phyloP scores from a whole-genome alignment of 2,113 vertebrate species.

The Carollia perspicillata region DNA sequence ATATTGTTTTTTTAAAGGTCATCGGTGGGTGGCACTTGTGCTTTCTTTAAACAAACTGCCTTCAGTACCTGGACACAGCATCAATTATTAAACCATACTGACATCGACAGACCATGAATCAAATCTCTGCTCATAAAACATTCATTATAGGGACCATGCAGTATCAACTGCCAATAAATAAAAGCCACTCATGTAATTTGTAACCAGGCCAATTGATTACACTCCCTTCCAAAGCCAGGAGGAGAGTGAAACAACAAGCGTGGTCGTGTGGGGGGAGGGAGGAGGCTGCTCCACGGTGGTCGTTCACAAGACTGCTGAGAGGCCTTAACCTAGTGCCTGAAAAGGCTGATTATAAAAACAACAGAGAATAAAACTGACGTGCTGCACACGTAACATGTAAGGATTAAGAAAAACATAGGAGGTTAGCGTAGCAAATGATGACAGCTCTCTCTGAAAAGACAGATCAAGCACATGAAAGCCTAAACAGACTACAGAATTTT shows the following conservation, averaged over 20 bases:
- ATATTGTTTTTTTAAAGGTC: constrained; percentile 48
- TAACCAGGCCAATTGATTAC: constrained; percentile 60
- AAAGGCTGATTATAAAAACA: constrained; percentile 68
- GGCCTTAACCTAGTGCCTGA: constrained; percentile 58
- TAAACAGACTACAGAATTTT: not conserved
- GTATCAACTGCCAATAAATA: constrained; percentile 53
- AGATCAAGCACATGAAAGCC: not conserved
- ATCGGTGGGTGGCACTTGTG: constrained; percentile 36
- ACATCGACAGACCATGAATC: constrained; percentile 71
- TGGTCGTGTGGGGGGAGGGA: constrained; percentile 1
- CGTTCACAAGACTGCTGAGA: constrained; percentile 70
- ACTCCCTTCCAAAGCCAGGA: constrained; percentile 56
- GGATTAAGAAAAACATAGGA: constrained; percentile 49
- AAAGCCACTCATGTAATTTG: constrained; percentile 53
- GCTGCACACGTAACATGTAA: not conserved
- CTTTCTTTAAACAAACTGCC: constrained; percentile 75
- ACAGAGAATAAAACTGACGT: constrained; percentile 39
- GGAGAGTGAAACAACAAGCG: constrained; percentile 61
- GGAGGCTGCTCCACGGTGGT: constrained; percentile 36
- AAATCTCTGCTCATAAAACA: constrained; percentile 76
- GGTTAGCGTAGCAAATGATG: not conserved
- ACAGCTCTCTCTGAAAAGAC: not conserved
- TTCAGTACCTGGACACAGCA: constrained; percentile 54
- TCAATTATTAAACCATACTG: constrained; percentile 80
- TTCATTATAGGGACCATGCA: constrained; percentile 63